phyloP scores from a whole-genome alignment of 2,797 vertebrate genomes.

The Sparidentex hasta region DNA sequence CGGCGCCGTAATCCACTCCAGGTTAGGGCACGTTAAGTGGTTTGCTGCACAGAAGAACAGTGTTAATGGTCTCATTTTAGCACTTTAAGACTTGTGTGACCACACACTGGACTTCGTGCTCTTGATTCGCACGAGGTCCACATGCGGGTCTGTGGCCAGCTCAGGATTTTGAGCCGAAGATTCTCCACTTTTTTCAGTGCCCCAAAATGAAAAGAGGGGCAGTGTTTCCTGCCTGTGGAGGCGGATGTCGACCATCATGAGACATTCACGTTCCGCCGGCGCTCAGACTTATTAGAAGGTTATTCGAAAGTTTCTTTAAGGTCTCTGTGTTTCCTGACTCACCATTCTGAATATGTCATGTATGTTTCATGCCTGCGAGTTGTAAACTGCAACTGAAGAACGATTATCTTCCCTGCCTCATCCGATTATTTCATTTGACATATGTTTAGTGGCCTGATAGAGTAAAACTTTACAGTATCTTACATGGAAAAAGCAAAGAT shows the following conservation, averaged over 20 bases:
- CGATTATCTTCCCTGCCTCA: too few species aligned
- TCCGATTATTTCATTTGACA: too few species aligned
- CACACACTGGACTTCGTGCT: slow-evolving; percentile 58
- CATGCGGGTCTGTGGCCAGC: slow-evolving; percentile 39
- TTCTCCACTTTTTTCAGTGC: slow-evolving; percentile 51
- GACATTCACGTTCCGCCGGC: slow-evolving; percentile 57
- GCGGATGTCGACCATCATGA: slow-evolving; percentile 45
- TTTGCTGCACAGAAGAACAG: slow-evolving; percentile 61
- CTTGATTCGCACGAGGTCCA: slow-evolving; percentile 52
- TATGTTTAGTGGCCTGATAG: too few species aligned
- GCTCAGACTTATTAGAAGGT: slow-evolving; percentile 55
- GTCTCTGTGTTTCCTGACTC: background rate
- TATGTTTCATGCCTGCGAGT: too few species aligned
- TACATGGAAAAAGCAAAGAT: too few species aligned
- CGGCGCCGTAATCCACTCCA: slow-evolving; percentile 50
- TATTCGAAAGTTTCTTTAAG: slow-evolving; percentile 51
- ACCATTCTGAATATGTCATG: too few species aligned
- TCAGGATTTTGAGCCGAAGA: slow-evolving; percentile 52
- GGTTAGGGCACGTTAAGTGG: slow-evolving; percentile 57
- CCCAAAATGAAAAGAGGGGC: slow-evolving; percentile 54
- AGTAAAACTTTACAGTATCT: too few species aligned
- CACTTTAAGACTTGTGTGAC: slow-evolving; percentile 56
- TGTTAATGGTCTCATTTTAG: slow-evolving; percentile 69
- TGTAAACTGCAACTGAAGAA: too few species aligned
- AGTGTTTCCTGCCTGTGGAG: slow-evolving; percentile 50